Conservation (phyloP, 1,140 invertebrate species). For the Idris sp. region DNA sequence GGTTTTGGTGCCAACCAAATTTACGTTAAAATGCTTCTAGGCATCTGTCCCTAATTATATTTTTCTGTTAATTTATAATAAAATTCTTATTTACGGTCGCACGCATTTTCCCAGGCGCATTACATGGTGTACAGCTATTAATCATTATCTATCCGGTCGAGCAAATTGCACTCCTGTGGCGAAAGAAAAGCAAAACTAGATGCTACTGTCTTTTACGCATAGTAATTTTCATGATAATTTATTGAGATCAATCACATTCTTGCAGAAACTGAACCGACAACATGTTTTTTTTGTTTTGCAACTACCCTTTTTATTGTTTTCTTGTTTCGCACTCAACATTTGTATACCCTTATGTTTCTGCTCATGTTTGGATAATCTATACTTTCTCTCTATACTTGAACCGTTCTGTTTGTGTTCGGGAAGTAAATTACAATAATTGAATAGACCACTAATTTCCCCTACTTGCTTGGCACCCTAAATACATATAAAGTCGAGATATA, state of each 20-base stretch:
- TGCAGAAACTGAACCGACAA: too few relatives aligned
- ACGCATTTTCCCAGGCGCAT: constrained; percentile 27
- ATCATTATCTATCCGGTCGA: constrained; percentile 49
- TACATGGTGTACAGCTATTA: constrained; percentile 41
- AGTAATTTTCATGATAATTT: constrained; percentile 28
- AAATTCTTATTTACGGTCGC: too few relatives aligned
- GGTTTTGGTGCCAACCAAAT: constrained; percentile 59
- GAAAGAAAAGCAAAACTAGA: constrained; percentile 5
- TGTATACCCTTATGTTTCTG: constrained; percentile 11
- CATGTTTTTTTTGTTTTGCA: too few relatives aligned
- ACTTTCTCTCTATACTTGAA: constrained; percentile 30
- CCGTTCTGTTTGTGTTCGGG: constrained; percentile 73
- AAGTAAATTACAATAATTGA: constrained; percentile 79
- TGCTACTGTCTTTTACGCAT: constrained; percentile 34
- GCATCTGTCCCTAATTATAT: too few relatives aligned
- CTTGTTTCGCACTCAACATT: not conserved
- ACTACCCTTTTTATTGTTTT: too few relatives aligned
- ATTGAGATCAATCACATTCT: constrained; percentile 19
- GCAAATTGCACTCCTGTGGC: constrained; percentile 21
- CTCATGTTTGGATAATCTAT: constrained; percentile 42
- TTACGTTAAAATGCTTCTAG: constrained; percentile 28
- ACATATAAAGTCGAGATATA: constrained; percentile 18
- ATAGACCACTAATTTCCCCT: constrained; percentile 74
- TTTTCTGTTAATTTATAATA: too few relatives aligned
- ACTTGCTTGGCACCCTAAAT: constrained; percentile 25